Evolutionary conservation across 2,888 invertebrate species (phyloP), one percentile per base, ranked within the genome.

Genomic region (Zeuzera pyrina): DNA sequence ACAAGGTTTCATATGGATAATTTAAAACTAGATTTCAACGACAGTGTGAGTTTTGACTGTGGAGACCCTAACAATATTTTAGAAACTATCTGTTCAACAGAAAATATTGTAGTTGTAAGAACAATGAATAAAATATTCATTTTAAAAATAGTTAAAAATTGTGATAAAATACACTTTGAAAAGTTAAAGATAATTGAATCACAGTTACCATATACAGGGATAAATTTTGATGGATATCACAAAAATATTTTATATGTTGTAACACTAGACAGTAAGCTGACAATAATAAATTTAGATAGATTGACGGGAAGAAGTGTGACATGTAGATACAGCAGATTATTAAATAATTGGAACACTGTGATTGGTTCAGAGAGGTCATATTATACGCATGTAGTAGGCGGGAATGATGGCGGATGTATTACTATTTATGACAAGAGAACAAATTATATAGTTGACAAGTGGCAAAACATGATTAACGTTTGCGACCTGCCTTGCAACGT

Each of bases 291-390:
- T 42, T 39, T 78, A 35, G 76, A 77, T 13, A 61, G 74, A 42
- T 52, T 81, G 53, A 59, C 59, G 1, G 61, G 61, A 2, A 56
- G 60, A 33, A 72, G 46, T 38, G 49, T 73, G 10, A 58, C 59
- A 40, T 52, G 55, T 0, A 59, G 57, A 15, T 38, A 54, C 2
- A 41, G 41, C 5, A 45, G 57, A 6, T 42, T 67, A 22, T 35
- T 61, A 0, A 56, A 85, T 41, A 79, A 83, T 44, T 84, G 81
- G 78, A 76, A 61, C 33, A 56, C 62, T 1, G 71, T 85, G 0
- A 45, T 71, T n/a, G 62, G 69, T 15, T 53, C 60, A 0, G 70
- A 74, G 22, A 52, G 72, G 26, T 50, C 54, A 2, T 61, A 57
- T 32, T 79, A 67, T 30, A 55, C 67, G 8, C 73, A 78, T 33